These are phyloP conservation scores for Notoglanidium macrostoma DNA, from an alignment of 2,797 vertebrate species.

Conservation along the genomic window DNA sequence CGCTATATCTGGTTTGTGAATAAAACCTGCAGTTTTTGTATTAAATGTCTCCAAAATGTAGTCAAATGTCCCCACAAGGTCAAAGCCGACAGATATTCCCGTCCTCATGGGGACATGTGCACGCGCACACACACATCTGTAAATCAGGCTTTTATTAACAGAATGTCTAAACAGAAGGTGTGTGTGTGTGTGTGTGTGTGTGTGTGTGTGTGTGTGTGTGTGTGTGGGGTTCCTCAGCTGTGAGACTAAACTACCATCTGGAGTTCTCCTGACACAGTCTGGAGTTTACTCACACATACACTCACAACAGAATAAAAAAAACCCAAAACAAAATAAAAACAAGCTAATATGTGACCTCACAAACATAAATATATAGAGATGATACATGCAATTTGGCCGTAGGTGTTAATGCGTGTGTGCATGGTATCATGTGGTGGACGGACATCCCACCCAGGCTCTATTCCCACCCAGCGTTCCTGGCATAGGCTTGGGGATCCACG, in stretches of 20 bases:
- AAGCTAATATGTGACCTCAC: neutral
- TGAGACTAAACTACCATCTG: constrained; percentile 76
- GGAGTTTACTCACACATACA: constrained; percentile 9
- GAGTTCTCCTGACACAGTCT: constrained; percentile 57
- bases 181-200: constrained; percentile 12
- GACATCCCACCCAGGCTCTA: neutral
- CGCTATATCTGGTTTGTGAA: neutral
- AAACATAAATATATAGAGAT: neutral
- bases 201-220: constrained; percentile 13
- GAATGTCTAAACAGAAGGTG: neutral
- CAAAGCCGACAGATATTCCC: neutral
- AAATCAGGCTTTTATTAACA: neutral
- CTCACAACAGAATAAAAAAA: neutral
- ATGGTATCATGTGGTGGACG: neutral
- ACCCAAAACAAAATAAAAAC: neutral
- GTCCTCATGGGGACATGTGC: too few relatives aligned
- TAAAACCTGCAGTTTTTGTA: neutral
- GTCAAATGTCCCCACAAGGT: neutral
- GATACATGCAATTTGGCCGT: neutral
- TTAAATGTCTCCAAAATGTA: neutral
- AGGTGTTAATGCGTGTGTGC: neutral
- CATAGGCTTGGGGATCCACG: neutral
- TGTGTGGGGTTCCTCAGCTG: constrained; percentile 57
- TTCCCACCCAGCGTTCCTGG: neutral
- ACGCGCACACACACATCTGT: neutral